A percentile compares a stretch with the other conserved stretches of the same genome.
phyloP scores from a whole-genome alignment of 1,140 invertebrate species.

The Eueides isabella region DNA sequence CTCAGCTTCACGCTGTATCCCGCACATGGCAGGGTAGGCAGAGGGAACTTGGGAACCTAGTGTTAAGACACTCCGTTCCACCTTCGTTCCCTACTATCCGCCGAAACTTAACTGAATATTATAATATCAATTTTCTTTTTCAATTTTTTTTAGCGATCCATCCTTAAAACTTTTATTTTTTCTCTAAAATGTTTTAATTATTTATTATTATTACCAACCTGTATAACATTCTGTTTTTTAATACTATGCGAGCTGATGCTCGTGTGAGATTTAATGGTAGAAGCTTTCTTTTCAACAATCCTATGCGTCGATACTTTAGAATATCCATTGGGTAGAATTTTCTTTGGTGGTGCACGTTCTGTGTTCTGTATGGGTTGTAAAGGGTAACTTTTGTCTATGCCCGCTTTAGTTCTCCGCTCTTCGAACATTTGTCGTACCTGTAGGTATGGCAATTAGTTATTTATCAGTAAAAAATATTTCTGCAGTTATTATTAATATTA shows the following conservation, averaged over 20 bases:
- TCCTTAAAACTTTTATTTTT: no score
- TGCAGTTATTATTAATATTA: no score
- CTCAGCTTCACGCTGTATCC: no score
- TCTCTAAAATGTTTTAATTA: no score
- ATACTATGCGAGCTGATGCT: conserved; percentile 57
- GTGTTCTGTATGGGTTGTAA: conserved; percentile 86
- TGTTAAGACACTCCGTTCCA: no score
- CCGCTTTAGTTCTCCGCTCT: conserved; percentile 86
- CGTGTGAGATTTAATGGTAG: conserved; percentile 53
- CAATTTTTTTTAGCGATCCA: no score
- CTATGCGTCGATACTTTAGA: conserved; percentile 48
- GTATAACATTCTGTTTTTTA: conserved; percentile 56
- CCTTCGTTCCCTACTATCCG: no score
- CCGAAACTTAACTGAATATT: not conserved
- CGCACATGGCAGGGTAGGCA: no score
- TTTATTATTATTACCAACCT: conserved; percentile 27
- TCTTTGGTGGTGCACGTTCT: conserved; percentile 71
- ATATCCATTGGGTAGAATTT: conserved; percentile 66
- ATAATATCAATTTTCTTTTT: no score
- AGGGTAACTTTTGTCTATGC: conserved; percentile 91
- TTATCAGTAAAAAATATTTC: no score
- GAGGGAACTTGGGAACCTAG: no score
- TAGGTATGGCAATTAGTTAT: no score
- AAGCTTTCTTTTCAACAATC: conserved; percentile 54
- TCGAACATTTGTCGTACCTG: conserved; percentile 91